A percentile compares a stretch with the other conserved stretches of the same genome.
Evolutionary conservation across 23 tunicate genomes (phyloP).

Genomic region (Corella eumyota): DNA sequence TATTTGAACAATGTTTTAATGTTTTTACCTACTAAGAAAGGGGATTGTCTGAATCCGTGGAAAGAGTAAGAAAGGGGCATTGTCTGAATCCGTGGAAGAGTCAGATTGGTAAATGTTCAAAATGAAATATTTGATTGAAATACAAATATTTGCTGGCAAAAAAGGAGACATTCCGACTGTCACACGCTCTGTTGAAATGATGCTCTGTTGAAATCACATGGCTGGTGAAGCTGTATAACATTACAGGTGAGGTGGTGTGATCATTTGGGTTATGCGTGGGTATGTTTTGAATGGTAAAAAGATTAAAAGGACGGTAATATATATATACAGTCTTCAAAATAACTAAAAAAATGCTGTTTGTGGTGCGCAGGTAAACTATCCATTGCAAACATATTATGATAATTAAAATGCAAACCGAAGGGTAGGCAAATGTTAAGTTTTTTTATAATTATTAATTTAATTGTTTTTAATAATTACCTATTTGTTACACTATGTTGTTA

Average conservation of each 20-base stretch:
- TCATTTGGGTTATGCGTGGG: background rate
- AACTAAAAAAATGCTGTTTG: no score
- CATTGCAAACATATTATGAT: no score
- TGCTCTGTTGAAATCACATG: no score
- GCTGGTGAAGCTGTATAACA: slow-evolving; percentile 54
- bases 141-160: slow-evolving; percentile 14
- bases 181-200: slow-evolving; percentile 19
- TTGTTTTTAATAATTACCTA: background rate
- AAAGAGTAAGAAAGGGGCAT: no score
- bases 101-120: slow-evolving; percentile 46
- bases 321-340: no score
- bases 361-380: no score
- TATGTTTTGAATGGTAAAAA: background rate
- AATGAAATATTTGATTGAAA: slow-evolving; percentile 50
- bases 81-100: no score
- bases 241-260: slow-evolving; percentile 21
- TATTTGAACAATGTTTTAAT: slow-evolving; percentile 23
- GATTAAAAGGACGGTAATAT: background rate
- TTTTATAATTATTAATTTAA: background rate
- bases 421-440: background rate
- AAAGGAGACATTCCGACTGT: slow-evolving; percentile 42
- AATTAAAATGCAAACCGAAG: no score
- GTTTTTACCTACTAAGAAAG: slow-evolving; percentile 20
- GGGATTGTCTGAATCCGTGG: slow-evolving; percentile 17
- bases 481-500: no score